phyloP scores from a whole-genome alignment of 2,797 vertebrate genomes.

The Diceros bicornis region DNA sequence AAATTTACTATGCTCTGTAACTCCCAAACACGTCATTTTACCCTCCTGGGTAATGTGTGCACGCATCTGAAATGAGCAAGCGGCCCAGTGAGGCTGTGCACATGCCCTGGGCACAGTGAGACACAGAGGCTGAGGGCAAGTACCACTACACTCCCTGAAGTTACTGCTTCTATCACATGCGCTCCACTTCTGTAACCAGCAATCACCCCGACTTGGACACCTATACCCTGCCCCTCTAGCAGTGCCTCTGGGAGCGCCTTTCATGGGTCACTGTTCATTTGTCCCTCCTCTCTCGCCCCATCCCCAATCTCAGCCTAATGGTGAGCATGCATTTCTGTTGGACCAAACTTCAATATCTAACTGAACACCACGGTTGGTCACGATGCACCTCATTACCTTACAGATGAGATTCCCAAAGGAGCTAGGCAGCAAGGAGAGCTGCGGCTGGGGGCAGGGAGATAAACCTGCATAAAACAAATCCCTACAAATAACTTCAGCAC shows the following conservation, averaged over 20 bases:
- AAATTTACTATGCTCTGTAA: fast-evolving
- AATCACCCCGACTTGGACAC: neutral
- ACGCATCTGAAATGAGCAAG: fast-evolving
- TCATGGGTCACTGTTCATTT: fast-evolving
- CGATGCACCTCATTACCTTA: fast-evolving
- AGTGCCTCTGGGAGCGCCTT: neutral
- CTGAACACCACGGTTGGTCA: neutral
- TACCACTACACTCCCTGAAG: neutral
- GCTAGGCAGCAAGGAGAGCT: neutral
- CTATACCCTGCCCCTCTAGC: neutral
- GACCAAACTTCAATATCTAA: neutral
- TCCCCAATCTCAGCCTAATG: neutral
- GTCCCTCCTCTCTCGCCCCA: neutral
- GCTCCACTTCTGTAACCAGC: neutral
- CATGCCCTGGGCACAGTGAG: neutral
- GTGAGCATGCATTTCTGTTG: neutral
- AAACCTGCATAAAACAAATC: neutral
- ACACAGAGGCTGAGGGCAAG: neutral
- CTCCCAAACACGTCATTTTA: neutral
- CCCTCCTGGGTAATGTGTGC: fast-evolving
- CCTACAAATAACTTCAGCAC: neutral
- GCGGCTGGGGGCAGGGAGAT: too few species aligned
- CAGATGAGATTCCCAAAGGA: neutral
- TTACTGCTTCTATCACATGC: fast-evolving
- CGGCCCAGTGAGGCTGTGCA: fast-evolving